phyloP scores from a whole-genome alignment of 2,888 invertebrate genomes.

The Pristionchus exspectatus region DNA sequence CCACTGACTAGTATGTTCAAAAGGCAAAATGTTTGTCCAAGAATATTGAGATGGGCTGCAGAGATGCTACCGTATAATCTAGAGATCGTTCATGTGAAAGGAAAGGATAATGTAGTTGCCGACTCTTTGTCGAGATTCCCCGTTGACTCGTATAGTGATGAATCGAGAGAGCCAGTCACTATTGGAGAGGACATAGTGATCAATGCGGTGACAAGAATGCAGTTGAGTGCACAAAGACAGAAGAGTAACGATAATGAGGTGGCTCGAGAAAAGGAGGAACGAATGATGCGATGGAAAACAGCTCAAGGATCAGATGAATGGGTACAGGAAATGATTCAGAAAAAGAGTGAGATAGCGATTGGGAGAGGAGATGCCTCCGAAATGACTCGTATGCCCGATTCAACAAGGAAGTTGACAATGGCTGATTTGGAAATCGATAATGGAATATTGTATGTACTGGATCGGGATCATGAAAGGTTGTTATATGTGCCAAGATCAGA shows the following conservation, averaged over 20 bases:
- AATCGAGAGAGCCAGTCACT: neutral
- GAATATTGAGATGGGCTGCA: neutral
- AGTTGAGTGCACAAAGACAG: neutral
- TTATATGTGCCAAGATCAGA: neutral
- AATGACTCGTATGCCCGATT: neutral
- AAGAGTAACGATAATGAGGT: neutral
- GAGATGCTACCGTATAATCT: neutral
- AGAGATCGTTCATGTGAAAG: neutral
- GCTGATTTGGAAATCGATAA: neutral
- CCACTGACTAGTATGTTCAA: neutral
- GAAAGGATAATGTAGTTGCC: conserved; percentile 32
- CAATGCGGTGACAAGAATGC: neutral
- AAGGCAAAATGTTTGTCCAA: neutral
- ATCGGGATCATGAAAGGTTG: too few species aligned
- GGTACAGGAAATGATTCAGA: neutral
- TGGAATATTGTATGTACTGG: neutral
- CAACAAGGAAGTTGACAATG: neutral
- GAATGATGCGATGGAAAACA: too few species aligned
- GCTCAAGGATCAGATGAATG: neutral
- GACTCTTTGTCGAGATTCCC: neutral
- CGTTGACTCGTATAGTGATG: neutral
- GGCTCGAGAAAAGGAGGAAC: neutral
- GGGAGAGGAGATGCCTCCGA: neutral
- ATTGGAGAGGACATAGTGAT: neutral
- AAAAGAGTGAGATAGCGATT: neutral